Conservation (phyloP, 2,797 vertebrate species). For the Crenuchus spilurus region DNA sequence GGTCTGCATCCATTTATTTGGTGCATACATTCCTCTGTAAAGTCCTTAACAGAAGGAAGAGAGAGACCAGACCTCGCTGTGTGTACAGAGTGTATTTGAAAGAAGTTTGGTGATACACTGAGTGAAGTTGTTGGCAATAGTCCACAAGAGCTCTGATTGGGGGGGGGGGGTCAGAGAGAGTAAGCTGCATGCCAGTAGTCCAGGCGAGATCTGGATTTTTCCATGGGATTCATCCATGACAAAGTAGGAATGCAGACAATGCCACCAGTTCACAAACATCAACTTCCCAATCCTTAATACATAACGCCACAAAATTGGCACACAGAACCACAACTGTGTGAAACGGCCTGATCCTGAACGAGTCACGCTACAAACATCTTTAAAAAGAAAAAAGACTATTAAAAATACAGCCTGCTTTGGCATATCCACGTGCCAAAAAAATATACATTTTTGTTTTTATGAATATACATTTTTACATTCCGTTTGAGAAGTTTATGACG, state of each 20-base stretch:
- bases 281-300: slow-evolving; percentile 12
- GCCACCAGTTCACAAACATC: slow-evolving; percentile 26
- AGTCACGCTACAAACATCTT: slow-evolving; percentile 31
- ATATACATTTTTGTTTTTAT: slow-evolving; percentile 58
- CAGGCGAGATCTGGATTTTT: not conserved
- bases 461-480: slow-evolving; percentile 70
- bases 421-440: slow-evolving; percentile 59
- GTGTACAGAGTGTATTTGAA: slow-evolving; percentile 51
- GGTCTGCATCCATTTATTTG: slow-evolving; percentile 27
- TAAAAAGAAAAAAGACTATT: slow-evolving; percentile 46
- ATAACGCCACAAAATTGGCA: slow-evolving; percentile 23
- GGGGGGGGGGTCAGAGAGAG: not conserved
- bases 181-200: not conserved
- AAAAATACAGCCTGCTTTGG: slow-evolving; percentile 59
- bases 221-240: slow-evolving; percentile 6
- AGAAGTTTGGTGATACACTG: slow-evolving; percentile 43
- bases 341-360: slow-evolving; percentile 21
- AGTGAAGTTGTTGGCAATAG: slow-evolving; percentile 45
- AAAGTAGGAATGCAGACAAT: slow-evolving; percentile 5
- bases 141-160: slow-evolving; percentile 23
- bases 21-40: slow-evolving; percentile 40
- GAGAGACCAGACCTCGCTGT: slow-evolving; percentile 42
- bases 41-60: slow-evolving; percentile 24
- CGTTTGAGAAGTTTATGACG: slow-evolving; percentile 57
- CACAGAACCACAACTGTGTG: slow-evolving; percentile 34